A percentile compares a stretch with the other conserved stretches of the same genome.
Conservation (phyloP, 1,140 invertebrate genomes). For the Anoplophora glabripennis region DNA sequence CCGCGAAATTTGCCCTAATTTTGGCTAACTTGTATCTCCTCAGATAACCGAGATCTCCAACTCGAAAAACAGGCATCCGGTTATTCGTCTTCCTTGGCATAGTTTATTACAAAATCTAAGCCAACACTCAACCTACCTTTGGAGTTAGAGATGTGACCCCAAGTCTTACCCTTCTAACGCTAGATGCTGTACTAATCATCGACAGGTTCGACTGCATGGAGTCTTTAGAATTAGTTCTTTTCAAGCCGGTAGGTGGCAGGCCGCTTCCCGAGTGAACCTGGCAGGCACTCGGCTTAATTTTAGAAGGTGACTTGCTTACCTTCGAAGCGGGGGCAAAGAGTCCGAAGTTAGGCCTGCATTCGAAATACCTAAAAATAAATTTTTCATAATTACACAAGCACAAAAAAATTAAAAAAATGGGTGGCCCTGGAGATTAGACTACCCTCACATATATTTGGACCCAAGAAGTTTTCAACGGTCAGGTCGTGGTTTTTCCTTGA, state of each 20-base stretch:
- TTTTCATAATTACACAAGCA: no score
- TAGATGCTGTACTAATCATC: constrained; percentile 62
- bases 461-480: no score
- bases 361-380: constrained; percentile 95
- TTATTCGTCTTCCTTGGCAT: neutral
- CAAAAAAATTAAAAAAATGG: no score
- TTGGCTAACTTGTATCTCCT: no score
- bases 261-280: constrained; percentile 59
- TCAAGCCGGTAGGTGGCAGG: constrained; percentile 56
- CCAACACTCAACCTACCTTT: constrained; percentile 61
- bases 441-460: no score
- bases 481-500: no score
- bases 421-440: no score
- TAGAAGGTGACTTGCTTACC: constrained; percentile 78
- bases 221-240: constrained; percentile 78
- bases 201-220: constrained; percentile 76
- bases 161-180: constrained; percentile 61
- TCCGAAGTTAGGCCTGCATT: constrained; percentile 85
- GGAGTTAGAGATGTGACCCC: constrained; percentile 66
- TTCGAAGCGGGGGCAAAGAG: constrained; percentile 89
- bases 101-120: constrained; percentile 3
- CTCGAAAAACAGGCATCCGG: no score
- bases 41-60: no score
- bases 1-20: neutral
- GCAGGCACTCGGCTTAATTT: constrained; percentile 63